These are phyloP conservation scores for Pangasianodon gigas DNA, from an alignment of 2,113 vertebrate species.

Conservation along the genomic window DNA sequence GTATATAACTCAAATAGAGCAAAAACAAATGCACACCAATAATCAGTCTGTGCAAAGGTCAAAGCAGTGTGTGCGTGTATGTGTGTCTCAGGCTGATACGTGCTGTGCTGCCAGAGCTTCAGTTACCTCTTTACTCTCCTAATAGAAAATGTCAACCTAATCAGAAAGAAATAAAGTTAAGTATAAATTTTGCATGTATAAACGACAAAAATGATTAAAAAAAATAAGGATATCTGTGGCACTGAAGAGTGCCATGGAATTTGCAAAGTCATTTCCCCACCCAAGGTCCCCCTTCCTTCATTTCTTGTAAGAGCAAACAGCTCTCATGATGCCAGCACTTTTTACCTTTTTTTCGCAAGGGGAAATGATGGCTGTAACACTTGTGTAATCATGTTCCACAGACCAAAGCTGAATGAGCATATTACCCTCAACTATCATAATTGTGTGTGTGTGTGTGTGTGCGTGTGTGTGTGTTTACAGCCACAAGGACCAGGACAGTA, in stretches of 20 bases:
- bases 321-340: not conserved
- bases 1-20: not conserved
- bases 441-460: not conserved
- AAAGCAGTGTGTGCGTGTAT: not conserved
- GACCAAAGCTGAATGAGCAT: not conserved
- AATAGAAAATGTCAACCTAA: not conserved
- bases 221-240: not conserved
- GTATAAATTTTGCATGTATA: not conserved
- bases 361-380: not conserved
- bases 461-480: constrained; percentile 1
- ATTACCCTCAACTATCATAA: not conserved
- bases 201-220: not conserved
- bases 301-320: constrained; percentile 4
- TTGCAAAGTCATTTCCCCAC: constrained; percentile 15
- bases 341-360: not conserved
- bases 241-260: not conserved
- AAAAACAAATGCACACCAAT: not conserved
- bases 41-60: constrained; percentile 2
- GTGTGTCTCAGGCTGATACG: not conserved
- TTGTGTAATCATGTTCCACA: not conserved
- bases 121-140: not conserved
- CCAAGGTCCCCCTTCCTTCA: not conserved
- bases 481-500: constrained; percentile 2
- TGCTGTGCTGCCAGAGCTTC: not conserved
- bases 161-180: not conserved